Evolutionary conservation across 1,140 invertebrate species (phyloP).

Genomic region (Brachionus sp.): DNA sequence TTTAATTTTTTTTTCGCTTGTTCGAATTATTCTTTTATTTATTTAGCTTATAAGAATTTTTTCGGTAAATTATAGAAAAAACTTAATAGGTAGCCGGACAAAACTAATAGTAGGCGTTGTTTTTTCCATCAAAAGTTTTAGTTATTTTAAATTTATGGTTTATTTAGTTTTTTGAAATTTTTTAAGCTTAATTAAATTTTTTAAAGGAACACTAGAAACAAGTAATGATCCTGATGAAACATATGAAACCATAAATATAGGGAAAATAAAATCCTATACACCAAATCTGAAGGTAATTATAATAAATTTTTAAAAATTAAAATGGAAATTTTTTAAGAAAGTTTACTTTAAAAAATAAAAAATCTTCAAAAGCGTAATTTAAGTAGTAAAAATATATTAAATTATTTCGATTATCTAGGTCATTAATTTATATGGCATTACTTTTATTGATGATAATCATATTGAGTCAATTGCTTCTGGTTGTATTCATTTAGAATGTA

Average conservation of each 20-base stretch:
- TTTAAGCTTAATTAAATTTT: background rate
- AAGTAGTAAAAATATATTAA: background rate
- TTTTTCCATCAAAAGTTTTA: too few species aligned
- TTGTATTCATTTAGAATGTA: constrained; percentile 80
- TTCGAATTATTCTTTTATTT: too few species aligned
- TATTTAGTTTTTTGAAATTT: too few species aligned
- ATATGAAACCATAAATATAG: constrained; percentile 90
- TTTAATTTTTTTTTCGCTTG: too few species aligned
- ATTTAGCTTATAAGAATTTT: too few species aligned
- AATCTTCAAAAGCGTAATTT: background rate
- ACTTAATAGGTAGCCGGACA: background rate
- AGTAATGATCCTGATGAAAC: constrained; percentile 96
- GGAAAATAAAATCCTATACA: constrained; percentile 70
- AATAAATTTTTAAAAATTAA: too few species aligned
- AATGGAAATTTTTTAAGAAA: background rate
- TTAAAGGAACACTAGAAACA: constrained; percentile 88
- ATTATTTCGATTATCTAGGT: constrained; percentile 49
- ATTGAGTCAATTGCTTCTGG: constrained; percentile 83
- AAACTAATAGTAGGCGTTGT: too few species aligned
- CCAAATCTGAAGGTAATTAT: constrained; percentile 73
- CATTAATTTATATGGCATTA: constrained; percentile 74
- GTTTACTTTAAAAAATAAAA: background rate
- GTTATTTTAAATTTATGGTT: too few species aligned
- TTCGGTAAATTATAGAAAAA: background rate
- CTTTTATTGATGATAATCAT: constrained; percentile 96